Evolutionary conservation across 2,113 vertebrate species (phyloP), one percentile per base, ranked within the genome.

Genomic region (Dissostichus mawsoni): DNA sequence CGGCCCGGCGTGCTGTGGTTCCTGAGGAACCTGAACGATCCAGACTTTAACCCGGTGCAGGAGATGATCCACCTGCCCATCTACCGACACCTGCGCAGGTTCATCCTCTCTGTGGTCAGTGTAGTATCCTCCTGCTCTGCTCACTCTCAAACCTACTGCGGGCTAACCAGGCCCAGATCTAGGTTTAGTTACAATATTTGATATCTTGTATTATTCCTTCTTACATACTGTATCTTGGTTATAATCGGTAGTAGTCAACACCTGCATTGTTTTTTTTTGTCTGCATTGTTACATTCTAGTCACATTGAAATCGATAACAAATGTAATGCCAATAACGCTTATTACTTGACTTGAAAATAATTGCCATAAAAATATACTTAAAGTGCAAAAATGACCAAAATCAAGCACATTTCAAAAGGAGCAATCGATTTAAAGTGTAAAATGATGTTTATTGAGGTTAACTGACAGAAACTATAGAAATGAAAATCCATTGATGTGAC

Each of bases 51-150:
- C 91, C 98, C 98, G 51, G 97, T 99, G 33, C 98, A 99, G 86
- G 98, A 99, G 93, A 99, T 99, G 98, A 99, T 99, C 88, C 98
- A 99, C 75, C 95, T 98, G 67, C 97, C 98, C 16, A 97, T 99
- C 83, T 98, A 98, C 65, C 95, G 97, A 88, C 98, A 99, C 94
- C 96, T 99, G 81, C 95, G 98, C 90, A 96, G 98, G 79, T 99
- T 99, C 90, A 97, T 98, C 78, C 94, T 99, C 78, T 99, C 98
- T 80, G 98, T 99, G 97, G 98, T 99, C 89, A 94, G 95, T 75
- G 16, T 41, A 20, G 51, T 3, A 11, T 36, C 11, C 33, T 74
- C 41, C 53, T 51, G 16, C n/a, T 63, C 16, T 16, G 0, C 9
- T 61, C 10, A 18, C 1, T 25, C 2, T 18, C 14, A 7, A 36